Evolutionary conservation across 2,113 vertebrate genomes (phyloP).

Genomic region (Willisornis vidua): DNA sequence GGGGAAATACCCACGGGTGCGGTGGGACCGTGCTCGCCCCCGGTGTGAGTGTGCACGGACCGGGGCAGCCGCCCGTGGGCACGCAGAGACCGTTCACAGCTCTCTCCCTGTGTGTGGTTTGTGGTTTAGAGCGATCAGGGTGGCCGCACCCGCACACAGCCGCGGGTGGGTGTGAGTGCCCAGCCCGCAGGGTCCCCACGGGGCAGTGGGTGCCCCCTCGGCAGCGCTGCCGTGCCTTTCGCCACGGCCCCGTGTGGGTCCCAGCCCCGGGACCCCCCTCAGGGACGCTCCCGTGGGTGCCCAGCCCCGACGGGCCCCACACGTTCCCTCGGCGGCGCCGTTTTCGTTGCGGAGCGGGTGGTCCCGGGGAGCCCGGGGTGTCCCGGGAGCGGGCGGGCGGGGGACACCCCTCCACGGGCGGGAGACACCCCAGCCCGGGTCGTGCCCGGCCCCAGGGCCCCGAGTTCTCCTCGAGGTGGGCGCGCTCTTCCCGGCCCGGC

Average conservation of each 20-base stretch:
- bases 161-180: neutral
- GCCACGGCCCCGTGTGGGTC: neutral
- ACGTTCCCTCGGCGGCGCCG: neutral
- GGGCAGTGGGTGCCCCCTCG: neutral
- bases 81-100: neutral
- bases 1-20: neutral
- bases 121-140: neutral
- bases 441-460: neutral
- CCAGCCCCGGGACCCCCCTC: neutral
- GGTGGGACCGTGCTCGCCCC: neutral
- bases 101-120: neutral
- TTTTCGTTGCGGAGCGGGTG: neutral
- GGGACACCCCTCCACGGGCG: neutral
- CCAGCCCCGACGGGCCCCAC: rapidly evolving
- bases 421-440: neutral
- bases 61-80: neutral
- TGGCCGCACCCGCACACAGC: neutral
- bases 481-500: neutral
- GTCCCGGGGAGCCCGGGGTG: too few relatives aligned
- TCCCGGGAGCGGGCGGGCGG: too few relatives aligned
- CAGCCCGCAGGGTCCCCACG: neutral
- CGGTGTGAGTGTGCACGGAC: too few relatives aligned
- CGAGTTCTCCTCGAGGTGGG: neutral
- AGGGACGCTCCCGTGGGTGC: neutral
- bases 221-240: neutral